Base-by-base conservation (phyloP, 2,888 invertebrate genomes). In the Camptogramma bilineatum region DNA sequence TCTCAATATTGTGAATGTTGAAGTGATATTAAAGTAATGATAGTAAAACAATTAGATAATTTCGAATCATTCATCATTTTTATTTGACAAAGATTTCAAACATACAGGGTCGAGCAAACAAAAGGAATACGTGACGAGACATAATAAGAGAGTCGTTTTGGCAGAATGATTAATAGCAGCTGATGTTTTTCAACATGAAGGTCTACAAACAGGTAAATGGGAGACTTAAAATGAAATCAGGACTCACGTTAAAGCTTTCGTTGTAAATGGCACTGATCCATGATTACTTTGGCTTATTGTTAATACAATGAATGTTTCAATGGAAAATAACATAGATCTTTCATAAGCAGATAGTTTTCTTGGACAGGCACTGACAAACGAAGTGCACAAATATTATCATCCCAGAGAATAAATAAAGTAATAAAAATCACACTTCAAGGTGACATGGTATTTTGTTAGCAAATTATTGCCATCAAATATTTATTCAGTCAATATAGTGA, bases 401-500 rank as follows among this genome's bases (percentile, higher is more conserved):
- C 21, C 31, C 39, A 52, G 51, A 62, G 54, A 62, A 44, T 44
- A 16, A 16, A 18, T 44, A 52, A 47, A 55, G 50, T 18, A 42
- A 46, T 51, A 56, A 52, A 62, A 63, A 67, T 52, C 64, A 57
- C 54, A 64, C 59, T 57, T 59, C 61, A 71, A 73, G 72, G 72
- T 62, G 66, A 72, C 73, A 72, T 69, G n/a, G 62, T 75, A 73
- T 76, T 77, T 74, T 72, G 76, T 73, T 74, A 79, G 77, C 80
- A 83, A 81, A 83, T 83, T 81, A 82, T 80, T 74, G 74, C 74
- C 71, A 73, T 81, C 76, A 81, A 83, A 86, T 81, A 83, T 86
- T 85, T 79, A 81, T 78, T 69, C 70, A 74, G 73, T 74, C 75
- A 83, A 83, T 79, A 80, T 78, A 76, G 72, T 69, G 74, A 77